A percentile compares a stretch with the other conserved stretches of the same genome.
Conservation (phyloP, 1,140 invertebrate genomes). For the Lutraria rhynchaena region DNA sequence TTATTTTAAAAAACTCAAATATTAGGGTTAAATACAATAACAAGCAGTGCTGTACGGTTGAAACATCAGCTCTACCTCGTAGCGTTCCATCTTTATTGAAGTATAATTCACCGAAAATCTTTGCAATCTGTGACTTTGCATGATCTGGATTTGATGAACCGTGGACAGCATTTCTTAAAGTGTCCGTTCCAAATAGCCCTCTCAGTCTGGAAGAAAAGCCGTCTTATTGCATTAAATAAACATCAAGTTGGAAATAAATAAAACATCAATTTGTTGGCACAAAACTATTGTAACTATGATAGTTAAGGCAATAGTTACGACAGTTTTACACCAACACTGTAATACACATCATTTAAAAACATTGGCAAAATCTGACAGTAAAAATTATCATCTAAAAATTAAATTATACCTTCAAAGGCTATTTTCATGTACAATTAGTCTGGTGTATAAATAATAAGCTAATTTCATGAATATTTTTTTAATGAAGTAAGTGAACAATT, state of each 20-base stretch:
- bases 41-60: conserved; percentile 40
- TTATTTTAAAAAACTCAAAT: neutral
- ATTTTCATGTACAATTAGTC: too few species aligned
- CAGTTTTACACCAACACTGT: neutral
- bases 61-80: conserved; percentile 71
- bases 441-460: too few species aligned
- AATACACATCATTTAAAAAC: neutral
- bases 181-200: conserved; percentile 77
- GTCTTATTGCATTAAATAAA: too few species aligned
- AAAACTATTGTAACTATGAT: neutral
- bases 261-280: too few species aligned
- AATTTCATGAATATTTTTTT: too few species aligned
- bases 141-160: conserved; percentile 74
- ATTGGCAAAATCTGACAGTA: too few species aligned
- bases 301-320: neutral
- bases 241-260: too few species aligned
- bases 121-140: conserved; percentile 72
- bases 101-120: conserved; percentile 79
- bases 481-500: too few species aligned
- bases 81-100: conserved; percentile 77
- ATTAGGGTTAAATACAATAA: conserved; percentile 28
- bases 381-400: too few species aligned
- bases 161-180: conserved; percentile 80
- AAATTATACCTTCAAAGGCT: too few species aligned
- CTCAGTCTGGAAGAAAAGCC: conserved; percentile 72